These are phyloP conservation scores for Salpingus planirostris DNA, from an alignment of 2,888 invertebrate genomes.

Conservation along the genomic window DNA sequence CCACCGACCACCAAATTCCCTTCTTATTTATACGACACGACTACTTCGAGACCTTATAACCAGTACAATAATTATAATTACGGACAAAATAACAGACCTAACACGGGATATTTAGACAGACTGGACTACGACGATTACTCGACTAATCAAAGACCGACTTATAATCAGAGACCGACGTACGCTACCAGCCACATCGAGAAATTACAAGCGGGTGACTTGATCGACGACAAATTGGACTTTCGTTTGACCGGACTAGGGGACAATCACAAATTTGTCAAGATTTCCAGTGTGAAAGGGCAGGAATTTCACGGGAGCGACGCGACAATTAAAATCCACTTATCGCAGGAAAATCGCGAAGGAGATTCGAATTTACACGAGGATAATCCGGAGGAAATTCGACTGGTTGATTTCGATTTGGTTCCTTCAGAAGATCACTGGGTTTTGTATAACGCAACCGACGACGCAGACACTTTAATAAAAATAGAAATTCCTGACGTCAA, in stretches of 20 bases:
- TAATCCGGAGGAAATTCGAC: constrained; percentile 8
- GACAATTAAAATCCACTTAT: constrained; percentile 12
- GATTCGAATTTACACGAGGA: constrained; percentile 16
- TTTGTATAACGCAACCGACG: constrained; percentile 21
- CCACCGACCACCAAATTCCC: constrained; percentile 11
- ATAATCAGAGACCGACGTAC: constrained; percentile 12
- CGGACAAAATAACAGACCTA: constrained; percentile 1
- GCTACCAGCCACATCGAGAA: constrained; percentile 14
- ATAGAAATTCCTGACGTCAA: constrained; percentile 18
- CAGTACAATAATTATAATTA: not conserved
- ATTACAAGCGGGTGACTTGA: constrained; percentile 12
- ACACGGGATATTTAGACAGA: not conserved
- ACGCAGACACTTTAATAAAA: constrained; percentile 8
- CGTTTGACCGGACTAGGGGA: constrained; percentile 12
- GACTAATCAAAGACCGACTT: constrained; percentile 10
- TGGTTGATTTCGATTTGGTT: constrained; percentile 21
- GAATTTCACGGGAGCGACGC: constrained; percentile 10
- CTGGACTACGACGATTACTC: not conserved
- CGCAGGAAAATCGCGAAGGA: constrained; percentile 21
- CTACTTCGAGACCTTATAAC: too few species aligned
- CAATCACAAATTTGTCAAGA: constrained; percentile 20
- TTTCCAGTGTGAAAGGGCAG: constrained; percentile 22
- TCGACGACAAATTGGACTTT: constrained; percentile 25
- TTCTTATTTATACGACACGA: constrained; percentile 15
- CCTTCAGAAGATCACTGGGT: constrained; percentile 21